Percentiles rank a stretch among this genome's conserved stretches.
Evolutionary conservation across 1,140 invertebrate genomes (phyloP).

Genomic region (Rhopalosiphum maidis): DNA sequence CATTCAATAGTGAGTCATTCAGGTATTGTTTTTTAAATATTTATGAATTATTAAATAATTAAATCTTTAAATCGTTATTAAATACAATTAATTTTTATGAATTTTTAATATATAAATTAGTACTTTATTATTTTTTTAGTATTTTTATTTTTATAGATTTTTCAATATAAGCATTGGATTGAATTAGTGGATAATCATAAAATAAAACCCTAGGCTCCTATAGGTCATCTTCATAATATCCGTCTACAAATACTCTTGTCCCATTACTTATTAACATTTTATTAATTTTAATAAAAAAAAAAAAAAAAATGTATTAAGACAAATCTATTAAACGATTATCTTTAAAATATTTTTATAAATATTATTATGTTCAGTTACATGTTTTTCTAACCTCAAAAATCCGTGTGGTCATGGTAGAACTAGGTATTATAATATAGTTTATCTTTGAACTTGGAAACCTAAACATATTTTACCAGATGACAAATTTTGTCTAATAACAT

Average conservation of each 20-base stretch:
- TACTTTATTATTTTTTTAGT: neutral
- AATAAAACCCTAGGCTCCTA: neutral
- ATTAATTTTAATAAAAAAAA: neutral
- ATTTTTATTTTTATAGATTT: too few relatives aligned
- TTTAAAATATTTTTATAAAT: neutral
- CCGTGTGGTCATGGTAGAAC: neutral
- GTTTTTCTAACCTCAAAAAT: neutral
- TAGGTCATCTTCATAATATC: neutral
- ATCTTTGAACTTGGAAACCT: neutral
- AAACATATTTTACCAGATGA: conserved; percentile 11
- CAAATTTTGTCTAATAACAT: conserved; percentile 18
- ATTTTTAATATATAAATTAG: neutral
- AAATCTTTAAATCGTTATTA: neutral
- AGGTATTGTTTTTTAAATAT: neutral
- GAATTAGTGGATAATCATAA: neutral
- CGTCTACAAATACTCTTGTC: neutral
- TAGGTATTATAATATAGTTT: neutral
- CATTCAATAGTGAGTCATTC: neutral
- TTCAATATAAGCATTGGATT: too few relatives aligned
- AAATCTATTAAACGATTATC: neutral
- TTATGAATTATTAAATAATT: neutral
- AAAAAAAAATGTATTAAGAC: neutral
- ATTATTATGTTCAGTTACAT: neutral
- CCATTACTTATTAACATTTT: neutral
- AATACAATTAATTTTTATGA: neutral